Base-by-base conservation (phyloP, 2,797 vertebrate genomes). In the Halcyon chelicuti region DNA sequence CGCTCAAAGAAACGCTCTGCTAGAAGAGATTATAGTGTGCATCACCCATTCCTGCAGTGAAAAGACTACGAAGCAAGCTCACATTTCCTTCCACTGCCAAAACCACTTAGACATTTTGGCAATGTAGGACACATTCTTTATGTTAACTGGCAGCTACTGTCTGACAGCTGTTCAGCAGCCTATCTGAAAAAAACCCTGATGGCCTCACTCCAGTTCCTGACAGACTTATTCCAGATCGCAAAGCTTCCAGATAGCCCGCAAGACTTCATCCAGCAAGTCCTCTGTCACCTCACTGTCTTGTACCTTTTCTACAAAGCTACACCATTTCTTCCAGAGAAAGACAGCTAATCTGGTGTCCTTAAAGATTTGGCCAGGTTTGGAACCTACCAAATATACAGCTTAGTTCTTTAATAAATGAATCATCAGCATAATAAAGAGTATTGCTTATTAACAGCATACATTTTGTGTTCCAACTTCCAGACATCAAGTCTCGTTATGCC, bases 81-180 rank as follows among this genome's bases (percentile, higher is more conserved):
- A 81, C 87, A 78, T 84, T 84, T 93, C 39, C 75, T 72, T 91
- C 79, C 88, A 92, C 60, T 96, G 95, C 96, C 96, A 96, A 96
- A 96, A 93, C 51, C 82, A 90, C 89, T 97, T 94, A 93, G 95
- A 95, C 82, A 81, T 90, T 91, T 86, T 97, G 93, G 96, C 95
- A 96, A 84, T 0, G 0, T 39, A 94, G 89, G 66, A 81, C 62
- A 90, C 82, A 88, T 94, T 96, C 95, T 97, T 96, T 96, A 97
- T 91, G 92, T 92, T 94, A 94, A 96, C 89, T 97, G 96, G 93
- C 96, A 97, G 95, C 93, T 95, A 96, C 95, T 86, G 82, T 90
- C 86, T 96, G 89, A 93, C 96, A 97, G 94, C 94, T 96, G 95
- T 88, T 96, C 86, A 83, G 79, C 91, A 91, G 91, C 91, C 79